Evolutionary conservation across 2,113 vertebrate species (phyloP).

Genomic region (Edolisoma coerulescens): DNA sequence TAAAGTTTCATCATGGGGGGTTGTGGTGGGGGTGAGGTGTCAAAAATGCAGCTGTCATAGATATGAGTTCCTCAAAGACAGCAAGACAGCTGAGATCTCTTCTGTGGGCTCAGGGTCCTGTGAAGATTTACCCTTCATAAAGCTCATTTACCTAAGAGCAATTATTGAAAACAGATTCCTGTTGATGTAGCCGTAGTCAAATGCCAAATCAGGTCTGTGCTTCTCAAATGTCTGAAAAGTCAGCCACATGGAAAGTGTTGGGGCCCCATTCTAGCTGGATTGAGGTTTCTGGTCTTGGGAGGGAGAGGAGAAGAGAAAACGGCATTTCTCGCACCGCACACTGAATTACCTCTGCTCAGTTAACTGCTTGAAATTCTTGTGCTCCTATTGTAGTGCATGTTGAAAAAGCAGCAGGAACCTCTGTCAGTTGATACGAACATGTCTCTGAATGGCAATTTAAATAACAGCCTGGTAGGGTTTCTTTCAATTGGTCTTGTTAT

Average conservation of each 20-base stretch:
- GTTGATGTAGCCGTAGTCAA: background rate
- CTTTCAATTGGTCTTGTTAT: background rate
- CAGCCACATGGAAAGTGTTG: background rate
- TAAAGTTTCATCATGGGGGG: background rate
- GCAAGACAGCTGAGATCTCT: background rate
- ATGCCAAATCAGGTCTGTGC: background rate
- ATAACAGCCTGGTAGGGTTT: background rate
- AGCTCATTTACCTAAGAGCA: background rate
- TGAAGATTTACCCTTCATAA: background rate
- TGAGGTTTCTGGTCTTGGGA: background rate
- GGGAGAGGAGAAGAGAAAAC: background rate
- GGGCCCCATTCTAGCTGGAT: background rate
- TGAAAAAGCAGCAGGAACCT: background rate
- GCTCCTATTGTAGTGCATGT: background rate
- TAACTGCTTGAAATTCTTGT: background rate
- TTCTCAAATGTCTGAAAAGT: background rate
- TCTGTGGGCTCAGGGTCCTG: background rate
- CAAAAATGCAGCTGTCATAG: background rate
- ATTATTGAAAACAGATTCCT: background rate
- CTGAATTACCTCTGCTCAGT: background rate
- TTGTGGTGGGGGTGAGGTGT: background rate
- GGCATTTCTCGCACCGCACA: fast-evolving
- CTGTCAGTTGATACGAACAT: background rate
- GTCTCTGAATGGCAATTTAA: background rate
- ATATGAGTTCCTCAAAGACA: background rate